A percentile compares a stretch with the other conserved stretches of the same genome.
These are phyloP conservation scores for Trichogramma dendrolimi DNA, from an alignment of 2,888 invertebrate genomes.

Conservation along the genomic window DNA sequence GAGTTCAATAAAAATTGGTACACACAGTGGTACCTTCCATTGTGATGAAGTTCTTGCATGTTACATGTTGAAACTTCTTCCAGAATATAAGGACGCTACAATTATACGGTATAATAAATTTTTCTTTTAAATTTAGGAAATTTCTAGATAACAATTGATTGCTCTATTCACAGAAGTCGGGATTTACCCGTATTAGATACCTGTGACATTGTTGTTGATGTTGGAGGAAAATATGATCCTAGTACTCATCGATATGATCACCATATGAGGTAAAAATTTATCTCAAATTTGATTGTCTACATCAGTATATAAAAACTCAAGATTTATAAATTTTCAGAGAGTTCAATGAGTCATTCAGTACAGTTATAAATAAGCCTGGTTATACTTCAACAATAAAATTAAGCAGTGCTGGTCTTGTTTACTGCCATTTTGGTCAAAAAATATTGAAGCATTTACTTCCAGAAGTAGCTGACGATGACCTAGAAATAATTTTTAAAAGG, in stretches of 20 bases:
- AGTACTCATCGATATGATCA: conserved; percentile 81
- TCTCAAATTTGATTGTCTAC: background rate
- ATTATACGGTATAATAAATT: conserved; percentile 60
- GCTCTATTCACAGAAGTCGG: conserved; percentile 53
- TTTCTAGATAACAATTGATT: background rate
- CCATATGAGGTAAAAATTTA: conserved; percentile 68
- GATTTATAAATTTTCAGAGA: conserved; percentile 33
- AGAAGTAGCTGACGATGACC: conserved; percentile 52
- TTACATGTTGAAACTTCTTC: conserved; percentile 78
- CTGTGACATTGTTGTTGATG: conserved; percentile 79
- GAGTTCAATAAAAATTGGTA: conserved; percentile 59
- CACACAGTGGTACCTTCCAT: conserved; percentile 82
- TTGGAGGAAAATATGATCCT: conserved; percentile 82
- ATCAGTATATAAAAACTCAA: background rate
- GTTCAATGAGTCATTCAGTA: conserved; percentile 40
- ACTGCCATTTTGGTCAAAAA: conserved; percentile 80
- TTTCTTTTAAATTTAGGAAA: conserved; percentile 1
- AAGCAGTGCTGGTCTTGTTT: conserved; percentile 92
- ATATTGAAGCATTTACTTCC: conserved; percentile 64
- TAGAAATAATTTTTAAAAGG: conserved; percentile 61
- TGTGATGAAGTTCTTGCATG: conserved; percentile 95
- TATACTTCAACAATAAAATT: conserved; percentile 61
- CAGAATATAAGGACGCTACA: conserved; percentile 73
- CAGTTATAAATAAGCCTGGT: conserved; percentile 44
- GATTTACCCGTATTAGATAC: conserved; percentile 59